A percentile compares a stretch with the other conserved stretches of the same genome.
phyloP scores from a whole-genome alignment of 64 coral and sea anemone species.

The Montipora capricornis region DNA sequence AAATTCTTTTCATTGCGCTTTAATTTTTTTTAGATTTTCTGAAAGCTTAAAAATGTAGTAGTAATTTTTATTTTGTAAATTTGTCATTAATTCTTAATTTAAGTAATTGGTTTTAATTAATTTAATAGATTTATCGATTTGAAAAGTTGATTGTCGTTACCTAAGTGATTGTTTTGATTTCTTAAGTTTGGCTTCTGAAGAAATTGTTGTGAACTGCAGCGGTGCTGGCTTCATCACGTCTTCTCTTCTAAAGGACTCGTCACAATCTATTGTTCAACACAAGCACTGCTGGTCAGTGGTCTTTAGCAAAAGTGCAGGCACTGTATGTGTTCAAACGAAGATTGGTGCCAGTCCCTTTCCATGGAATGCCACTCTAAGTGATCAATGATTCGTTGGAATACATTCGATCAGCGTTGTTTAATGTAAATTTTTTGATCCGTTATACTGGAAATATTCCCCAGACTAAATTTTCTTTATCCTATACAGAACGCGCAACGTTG shows the following conservation, averaged over 20 bases:
- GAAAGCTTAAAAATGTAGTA: not conserved
- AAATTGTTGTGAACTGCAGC: not conserved
- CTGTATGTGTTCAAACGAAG: not conserved
- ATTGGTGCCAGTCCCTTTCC: not conserved
- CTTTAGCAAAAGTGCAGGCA: slow-evolving; percentile 9
- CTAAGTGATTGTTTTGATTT: not conserved
- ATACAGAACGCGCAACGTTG: too few species aligned
- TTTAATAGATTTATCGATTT: not conserved
- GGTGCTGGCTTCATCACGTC: not conserved
- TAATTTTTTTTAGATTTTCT: too few species aligned
- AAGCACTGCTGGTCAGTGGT: slow-evolving; percentile 33
- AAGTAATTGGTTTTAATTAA: not conserved
- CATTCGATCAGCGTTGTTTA: too few species aligned
- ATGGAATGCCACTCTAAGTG: not conserved
- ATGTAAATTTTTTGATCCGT: too few species aligned
- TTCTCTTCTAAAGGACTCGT: not conserved
- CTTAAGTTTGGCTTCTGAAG: not conserved
- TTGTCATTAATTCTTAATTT: not conserved
- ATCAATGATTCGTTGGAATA: not conserved
- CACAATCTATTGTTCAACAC: not conserved
- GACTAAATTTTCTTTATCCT: too few species aligned
- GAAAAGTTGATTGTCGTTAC: not conserved
- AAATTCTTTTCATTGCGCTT: not conserved
- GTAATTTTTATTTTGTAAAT: not conserved
- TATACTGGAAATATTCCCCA: too few species aligned